Evolutionary conservation across 37 sponge, comb jelly and placozoan species (phyloP).

Genomic region (Aphrocallistes beatrix): DNA sequence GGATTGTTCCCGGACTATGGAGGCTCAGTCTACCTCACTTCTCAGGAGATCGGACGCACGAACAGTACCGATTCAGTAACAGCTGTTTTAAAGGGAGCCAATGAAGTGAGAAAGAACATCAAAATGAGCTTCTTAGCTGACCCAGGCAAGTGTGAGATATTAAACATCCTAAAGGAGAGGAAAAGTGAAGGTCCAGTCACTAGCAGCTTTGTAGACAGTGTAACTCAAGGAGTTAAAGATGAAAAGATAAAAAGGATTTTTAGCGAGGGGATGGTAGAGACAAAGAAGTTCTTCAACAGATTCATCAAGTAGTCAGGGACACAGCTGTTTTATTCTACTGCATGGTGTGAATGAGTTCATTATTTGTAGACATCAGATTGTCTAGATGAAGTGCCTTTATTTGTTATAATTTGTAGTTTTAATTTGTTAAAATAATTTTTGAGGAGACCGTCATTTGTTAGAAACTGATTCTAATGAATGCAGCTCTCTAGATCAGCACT

Average conservation of each 20-base stretch:
- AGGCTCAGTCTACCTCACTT: background rate
- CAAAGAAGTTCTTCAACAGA: conserved; percentile 1
- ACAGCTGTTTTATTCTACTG: no score
- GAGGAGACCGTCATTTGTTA: no score
- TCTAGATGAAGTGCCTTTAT: no score
- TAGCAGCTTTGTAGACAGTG: background rate
- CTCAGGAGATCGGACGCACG: background rate
- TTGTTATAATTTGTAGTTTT: no score
- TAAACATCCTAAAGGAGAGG: background rate
- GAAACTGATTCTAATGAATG: no score
- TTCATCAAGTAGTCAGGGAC: no score
- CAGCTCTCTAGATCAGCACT: no score
- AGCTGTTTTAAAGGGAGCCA: background rate
- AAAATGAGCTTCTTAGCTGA: conserved; percentile 15
- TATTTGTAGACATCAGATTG: no score
- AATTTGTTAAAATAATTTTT: no score
- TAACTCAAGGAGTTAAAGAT: background rate
- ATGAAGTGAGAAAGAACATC: background rate
- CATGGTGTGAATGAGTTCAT: no score
- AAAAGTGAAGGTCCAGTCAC: background rate
- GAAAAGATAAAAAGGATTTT: background rate
- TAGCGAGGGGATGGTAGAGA: background rate
- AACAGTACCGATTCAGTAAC: background rate
- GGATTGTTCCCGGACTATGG: background rate
- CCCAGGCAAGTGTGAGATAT: background rate